Percentiles rank a stretch among this genome's conserved stretches.
These are phyloP conservation scores for Circaetus gallicus DNA, from an alignment of 2,113 vertebrate genomes.

Conservation along the genomic window DNA sequence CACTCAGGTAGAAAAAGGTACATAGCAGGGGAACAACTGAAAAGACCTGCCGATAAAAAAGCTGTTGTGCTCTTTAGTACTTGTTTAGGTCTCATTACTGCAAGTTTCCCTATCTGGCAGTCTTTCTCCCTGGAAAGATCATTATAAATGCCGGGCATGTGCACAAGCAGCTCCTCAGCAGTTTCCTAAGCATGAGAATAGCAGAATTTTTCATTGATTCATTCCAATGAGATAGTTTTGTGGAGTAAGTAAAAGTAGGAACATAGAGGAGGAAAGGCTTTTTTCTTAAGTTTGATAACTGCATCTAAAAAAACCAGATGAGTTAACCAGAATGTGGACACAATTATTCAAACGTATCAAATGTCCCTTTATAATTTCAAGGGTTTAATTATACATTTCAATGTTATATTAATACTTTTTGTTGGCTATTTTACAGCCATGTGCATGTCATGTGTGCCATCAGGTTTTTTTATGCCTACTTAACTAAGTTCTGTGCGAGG, in stretches of 20 bases:
- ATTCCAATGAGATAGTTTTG: fast-evolving
- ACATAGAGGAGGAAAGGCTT: neutral
- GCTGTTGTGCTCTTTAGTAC: neutral
- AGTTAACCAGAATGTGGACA: neutral
- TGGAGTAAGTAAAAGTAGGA: neutral
- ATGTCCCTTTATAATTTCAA: neutral
- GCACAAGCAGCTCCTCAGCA: fast-evolving
- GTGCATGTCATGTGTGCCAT: neutral
- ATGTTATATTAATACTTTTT: neutral
- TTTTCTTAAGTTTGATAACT: neutral
- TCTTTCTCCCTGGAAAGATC: fast-evolving
- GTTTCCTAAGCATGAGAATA: neutral
- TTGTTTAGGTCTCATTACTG: neutral
- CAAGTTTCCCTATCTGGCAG: neutral
- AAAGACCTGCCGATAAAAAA: neutral
- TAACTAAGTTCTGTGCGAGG: fast-evolving
- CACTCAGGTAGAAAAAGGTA: neutral
- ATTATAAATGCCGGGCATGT: fast-evolving
- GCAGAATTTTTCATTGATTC: neutral
- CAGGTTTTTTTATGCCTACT: neutral
- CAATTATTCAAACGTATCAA: neutral
- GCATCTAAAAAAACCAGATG: neutral
- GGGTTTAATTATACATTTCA: neutral
- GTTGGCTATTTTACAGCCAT: neutral
- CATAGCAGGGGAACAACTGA: neutral